These are phyloP conservation scores for Mormoops blainvillei DNA, from an alignment of 2,113 vertebrate species.

Conservation along the genomic window DNA sequence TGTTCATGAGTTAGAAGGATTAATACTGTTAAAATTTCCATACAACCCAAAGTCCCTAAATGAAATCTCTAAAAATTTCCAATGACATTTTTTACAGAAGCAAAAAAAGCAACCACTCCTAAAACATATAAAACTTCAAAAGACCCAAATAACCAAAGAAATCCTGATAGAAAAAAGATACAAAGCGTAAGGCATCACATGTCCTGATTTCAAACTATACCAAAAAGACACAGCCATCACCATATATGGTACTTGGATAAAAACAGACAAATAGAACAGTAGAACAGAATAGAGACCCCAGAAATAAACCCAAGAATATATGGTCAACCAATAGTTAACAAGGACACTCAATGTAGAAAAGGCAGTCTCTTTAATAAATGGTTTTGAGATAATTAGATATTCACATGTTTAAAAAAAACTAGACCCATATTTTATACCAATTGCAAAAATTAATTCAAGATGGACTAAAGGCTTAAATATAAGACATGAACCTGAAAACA, in stretches of 20 bases:
- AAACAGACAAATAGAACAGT: not conserved
- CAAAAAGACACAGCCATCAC: not conserved
- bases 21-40: not conserved
- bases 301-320: not conserved
- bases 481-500: not conserved
- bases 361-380: not conserved
- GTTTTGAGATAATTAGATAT: not conserved
- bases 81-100: not conserved
- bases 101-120: not conserved
- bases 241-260: not conserved
- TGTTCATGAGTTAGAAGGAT: not conserved
- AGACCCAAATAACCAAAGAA: not conserved
- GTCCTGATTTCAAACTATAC: not conserved
- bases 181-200: not conserved
- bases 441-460: not conserved
- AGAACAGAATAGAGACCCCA: not conserved
- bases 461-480: not conserved
- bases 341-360: not conserved
- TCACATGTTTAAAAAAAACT: not conserved
- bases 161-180: not conserved
- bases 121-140: not conserved
- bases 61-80: not conserved
- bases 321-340: not conserved
- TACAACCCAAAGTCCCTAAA: not conserved
- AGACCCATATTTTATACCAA: not conserved